phyloP scores from a whole-genome alignment of 2,113 vertebrate genomes.

The Phalacrocorax pelagicus region DNA sequence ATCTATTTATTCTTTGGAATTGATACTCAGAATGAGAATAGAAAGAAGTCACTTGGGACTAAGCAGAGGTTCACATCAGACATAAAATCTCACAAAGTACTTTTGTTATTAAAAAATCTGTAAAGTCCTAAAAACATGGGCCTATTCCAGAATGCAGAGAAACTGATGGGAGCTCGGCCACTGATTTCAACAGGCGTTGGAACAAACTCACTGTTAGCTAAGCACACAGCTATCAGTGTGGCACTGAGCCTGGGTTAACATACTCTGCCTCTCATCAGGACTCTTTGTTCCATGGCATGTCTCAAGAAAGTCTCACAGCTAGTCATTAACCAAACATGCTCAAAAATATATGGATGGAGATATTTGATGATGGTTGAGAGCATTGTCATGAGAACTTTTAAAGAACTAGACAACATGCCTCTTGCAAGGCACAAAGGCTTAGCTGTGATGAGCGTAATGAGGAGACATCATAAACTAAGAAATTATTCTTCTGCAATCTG shows the following conservation, averaged over 20 bases:
- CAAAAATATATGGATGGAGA: neutral
- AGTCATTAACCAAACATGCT: neutral
- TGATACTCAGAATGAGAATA: neutral
- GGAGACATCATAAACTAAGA: neutral
- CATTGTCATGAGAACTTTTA: neutral
- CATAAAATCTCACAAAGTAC: neutral
- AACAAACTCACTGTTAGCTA: constrained; percentile 22
- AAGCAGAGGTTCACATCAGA: neutral
- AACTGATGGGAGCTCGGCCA: neutral
- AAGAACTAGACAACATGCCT: neutral
- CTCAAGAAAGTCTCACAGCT: neutral
- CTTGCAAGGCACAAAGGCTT: neutral
- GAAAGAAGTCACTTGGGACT: neutral
- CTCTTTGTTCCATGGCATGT: neutral
- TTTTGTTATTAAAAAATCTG: neutral
- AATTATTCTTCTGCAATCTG: neutral
- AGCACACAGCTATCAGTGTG: constrained; percentile 34
- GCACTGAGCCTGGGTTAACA: constrained; percentile 32
- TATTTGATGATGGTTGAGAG: neutral
- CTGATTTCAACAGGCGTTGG: constrained; percentile 15
- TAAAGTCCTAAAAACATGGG: neutral
- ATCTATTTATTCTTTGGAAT: neutral
- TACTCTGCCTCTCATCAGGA: neutral
- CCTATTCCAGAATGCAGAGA: neutral
- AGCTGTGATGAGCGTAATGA: neutral